phyloP scores from a whole-genome alignment of 2,797 vertebrate species.

The Gambusia yucatana region DNA sequence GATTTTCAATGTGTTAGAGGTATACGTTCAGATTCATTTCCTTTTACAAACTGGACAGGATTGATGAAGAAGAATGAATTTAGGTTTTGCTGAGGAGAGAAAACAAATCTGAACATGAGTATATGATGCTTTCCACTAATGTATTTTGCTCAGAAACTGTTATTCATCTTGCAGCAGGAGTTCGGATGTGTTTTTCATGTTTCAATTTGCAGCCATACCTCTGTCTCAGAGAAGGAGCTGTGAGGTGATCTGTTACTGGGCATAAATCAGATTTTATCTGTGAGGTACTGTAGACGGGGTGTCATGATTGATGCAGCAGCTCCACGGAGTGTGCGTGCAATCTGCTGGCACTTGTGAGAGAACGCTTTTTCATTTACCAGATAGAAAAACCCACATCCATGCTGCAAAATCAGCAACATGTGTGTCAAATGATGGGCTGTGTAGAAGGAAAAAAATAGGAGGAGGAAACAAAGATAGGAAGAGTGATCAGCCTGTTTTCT shows the following conservation, averaged over 20 bases:
- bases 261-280: conserved; percentile 70
- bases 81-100: conserved; percentile 21
- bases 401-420: conserved; percentile 58
- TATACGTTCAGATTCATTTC: background rate
- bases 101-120: conserved; percentile 24
- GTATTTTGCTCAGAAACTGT: conserved; percentile 42
- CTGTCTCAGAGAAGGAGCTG: conserved; percentile 63
- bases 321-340: conserved; percentile 18
- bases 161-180: conserved; percentile 44
- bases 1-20: background rate
- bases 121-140: conserved; percentile 31
- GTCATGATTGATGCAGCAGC: conserved; percentile 68
- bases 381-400: conserved; percentile 29
- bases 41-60: conserved; percentile 10
- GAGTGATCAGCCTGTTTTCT: conserved; percentile 22
- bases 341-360: conserved; percentile 17
- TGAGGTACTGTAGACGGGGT: conserved; percentile 64
- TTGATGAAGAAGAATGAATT: conserved; percentile 14
- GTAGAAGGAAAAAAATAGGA: conserved; percentile 40
- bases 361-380: conserved; percentile 9
- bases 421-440: conserved; percentile 59
- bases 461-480: conserved; percentile 15
- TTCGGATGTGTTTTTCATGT: conserved; percentile 75
- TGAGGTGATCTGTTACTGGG: conserved; percentile 74
- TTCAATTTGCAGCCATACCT: conserved; percentile 78